These are phyloP conservation scores for Nylanderia fulva DNA, from an alignment of 1,140 invertebrate species.

Conservation along the genomic window DNA sequence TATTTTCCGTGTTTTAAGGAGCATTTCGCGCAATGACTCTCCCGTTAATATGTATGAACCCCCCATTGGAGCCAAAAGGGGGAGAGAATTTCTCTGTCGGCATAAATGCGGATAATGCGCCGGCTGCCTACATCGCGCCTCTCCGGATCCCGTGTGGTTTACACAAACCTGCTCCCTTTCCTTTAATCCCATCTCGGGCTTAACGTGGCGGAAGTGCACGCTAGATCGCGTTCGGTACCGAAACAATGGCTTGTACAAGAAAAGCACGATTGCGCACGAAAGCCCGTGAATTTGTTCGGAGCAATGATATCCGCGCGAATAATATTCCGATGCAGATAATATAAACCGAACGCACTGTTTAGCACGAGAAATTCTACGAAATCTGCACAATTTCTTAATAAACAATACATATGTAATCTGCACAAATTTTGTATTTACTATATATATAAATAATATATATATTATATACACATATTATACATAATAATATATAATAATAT, in stretches of 20 bases:
- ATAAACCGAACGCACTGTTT: not conserved
- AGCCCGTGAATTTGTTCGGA: not conserved
- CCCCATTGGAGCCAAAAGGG: no score
- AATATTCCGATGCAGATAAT: conserved; percentile 19
- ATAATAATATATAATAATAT: no score
- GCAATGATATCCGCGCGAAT: conserved; percentile 15
- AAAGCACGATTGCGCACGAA: conserved; percentile 41
- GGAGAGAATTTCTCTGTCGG: conserved; percentile 33
- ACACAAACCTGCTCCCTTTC: conserved; percentile 43
- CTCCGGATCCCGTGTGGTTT: conserved; percentile 33
- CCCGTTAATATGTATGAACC: conserved; percentile 60
- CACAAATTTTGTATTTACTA: no score
- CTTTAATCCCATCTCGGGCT: conserved; percentile 36
- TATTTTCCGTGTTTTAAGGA: conserved; percentile 38
- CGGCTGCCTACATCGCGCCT: not conserved
- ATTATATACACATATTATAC: no score
- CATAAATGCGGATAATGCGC: conserved; percentile 48
- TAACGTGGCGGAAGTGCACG: conserved; percentile 51
- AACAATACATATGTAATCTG: not conserved
- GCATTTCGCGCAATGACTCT: conserved; percentile 34
- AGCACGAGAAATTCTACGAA: not conserved
- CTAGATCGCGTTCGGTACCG: conserved; percentile 42
- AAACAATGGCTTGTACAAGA: conserved; percentile 27
- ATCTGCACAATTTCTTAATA: conserved; percentile 3
- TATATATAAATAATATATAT: no score